Evolutionary conservation across 2,797 vertebrate species (phyloP), one percentile per base, ranked within the genome.

Genomic region (Numenius phaeopus): DNA sequence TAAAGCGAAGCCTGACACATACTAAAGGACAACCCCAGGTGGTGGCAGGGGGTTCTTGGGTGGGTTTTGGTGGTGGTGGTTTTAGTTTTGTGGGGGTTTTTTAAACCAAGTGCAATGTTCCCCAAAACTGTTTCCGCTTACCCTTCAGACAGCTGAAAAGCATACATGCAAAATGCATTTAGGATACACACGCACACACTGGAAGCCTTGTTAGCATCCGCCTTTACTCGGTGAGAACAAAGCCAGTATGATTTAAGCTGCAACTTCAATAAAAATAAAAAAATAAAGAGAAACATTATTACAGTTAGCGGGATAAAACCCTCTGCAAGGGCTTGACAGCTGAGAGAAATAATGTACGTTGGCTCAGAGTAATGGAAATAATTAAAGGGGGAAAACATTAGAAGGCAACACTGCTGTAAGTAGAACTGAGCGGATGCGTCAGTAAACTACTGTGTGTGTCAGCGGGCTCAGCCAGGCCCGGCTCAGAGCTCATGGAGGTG

Each of bases 351-450:
- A 94, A 86, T 19, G 66, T 71, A 90, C 19, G 4, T 70, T 96
- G 95, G 78, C 90, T 84, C n/a, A 30, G 80, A 96, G 87, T 84
- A 96, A 97, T 79, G 90, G 94, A 91, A 97, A 97, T 96, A 96
- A 97, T 96, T 95, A 95, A 94, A 97, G 89, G 83, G 87, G 82
- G 30, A 67, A 84, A 96, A 85, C n/a, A n/a, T 58, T 76, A 86
- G 83, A 40, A 95, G 62, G 77, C 46, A 79, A 62, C 52, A 72
- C 23, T 62, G 14, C 71, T 80, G 27, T 12, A 66, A 72, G 82
- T 37, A 57, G 83, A 94, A 94, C 37, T 4, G 24, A 80, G 83
- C 11, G 70, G 78, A 27, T 70, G 50, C 18, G 1, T 73, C 83
- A 83, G 59, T n/a, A 59, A 83, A 69, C 67, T 39, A 19, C 77